phyloP scores from a whole-genome alignment of 2,888 invertebrate species.

The Melanargia galathea region DNA sequence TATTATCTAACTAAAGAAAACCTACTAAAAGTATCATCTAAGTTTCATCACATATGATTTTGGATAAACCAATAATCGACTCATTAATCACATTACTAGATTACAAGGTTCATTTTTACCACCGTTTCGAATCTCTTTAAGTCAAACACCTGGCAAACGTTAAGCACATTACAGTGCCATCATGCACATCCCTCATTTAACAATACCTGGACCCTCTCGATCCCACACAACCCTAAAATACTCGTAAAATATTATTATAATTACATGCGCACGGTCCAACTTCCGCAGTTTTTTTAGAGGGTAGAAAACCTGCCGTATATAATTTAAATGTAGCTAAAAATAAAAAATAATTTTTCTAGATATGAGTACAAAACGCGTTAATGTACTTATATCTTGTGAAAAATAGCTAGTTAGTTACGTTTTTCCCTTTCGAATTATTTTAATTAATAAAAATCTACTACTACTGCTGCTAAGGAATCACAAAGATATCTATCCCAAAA shows the following conservation, averaged over 20 bases:
- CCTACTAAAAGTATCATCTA: background rate
- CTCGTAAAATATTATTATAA: constrained; percentile 78
- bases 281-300: constrained; percentile 66
- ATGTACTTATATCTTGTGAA: no score
- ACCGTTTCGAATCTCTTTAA: constrained; percentile 24
- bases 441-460: no score
- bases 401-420: no score
- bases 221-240: constrained; percentile 67
- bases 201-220: constrained; percentile 62
- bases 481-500: no score
- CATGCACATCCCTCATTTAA: constrained; percentile 59
- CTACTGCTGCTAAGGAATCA: no score
- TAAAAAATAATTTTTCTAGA: background rate
- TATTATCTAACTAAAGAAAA: no score
- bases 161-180: constrained; percentile 58
- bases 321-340: background rate
- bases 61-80: background rate
- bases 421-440: no score
- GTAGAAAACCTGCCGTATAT: constrained; percentile 40
- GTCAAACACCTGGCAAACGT: constrained; percentile 61
- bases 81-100: constrained; percentile 19
- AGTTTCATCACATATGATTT: background rate
- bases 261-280: constrained; percentile 68
- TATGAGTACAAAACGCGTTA: background rate
- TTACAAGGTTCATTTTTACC: constrained; percentile 10